Evolutionary conservation across 1,140 invertebrate genomes (phyloP), one percentile per base, ranked within the genome.

Genomic region (Drosophila orena): DNA sequence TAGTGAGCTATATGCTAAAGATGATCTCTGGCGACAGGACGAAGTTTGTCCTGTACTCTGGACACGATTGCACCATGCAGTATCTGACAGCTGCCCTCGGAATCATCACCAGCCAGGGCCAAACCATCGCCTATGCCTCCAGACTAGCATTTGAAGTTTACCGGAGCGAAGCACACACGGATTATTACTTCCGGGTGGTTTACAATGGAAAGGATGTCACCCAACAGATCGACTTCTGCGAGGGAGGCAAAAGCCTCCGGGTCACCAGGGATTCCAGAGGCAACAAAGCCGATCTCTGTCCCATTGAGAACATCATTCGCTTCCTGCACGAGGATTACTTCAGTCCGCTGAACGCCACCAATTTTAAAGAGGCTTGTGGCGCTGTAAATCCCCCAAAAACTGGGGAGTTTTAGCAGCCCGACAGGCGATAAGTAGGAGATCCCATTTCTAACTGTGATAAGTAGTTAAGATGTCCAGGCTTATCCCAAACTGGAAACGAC

Each of bases 181-280:
- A 94, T 75, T 91, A 93, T 57, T 96, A 96, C 86, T 97, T 98
- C 77, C 94, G 97, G 1, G 93, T 98, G 1, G 92, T 99, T 22
- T 96, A 96, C 70, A 98, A 98, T 91, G 98, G 98, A 0, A 94
- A 95, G 65, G 97, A 98, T 92, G 94, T 98, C 0, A 99, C 98
- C 0, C 94, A 95, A 81, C 94, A 95, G 65, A 93, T 98, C 17
- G 94, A 94, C 49, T 98, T 98, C 91, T 99, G 97, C 90, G 95
- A 94, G 93, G 94, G 93, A 44, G 92, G 93, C 0, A 93, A 94
- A 72, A 93, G 91, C 68, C 91, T 94, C 10, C 91, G 91, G 2
- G 91, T 92, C 0, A 93, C 91, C 43, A 92, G 93, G 46, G 77
- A 92, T 35, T 92, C 92, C 30, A 86, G 78, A n/a, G 93, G 92